Evolutionary conservation across 2,888 invertebrate species (phyloP).

Genomic region (Eulithis prunata): DNA sequence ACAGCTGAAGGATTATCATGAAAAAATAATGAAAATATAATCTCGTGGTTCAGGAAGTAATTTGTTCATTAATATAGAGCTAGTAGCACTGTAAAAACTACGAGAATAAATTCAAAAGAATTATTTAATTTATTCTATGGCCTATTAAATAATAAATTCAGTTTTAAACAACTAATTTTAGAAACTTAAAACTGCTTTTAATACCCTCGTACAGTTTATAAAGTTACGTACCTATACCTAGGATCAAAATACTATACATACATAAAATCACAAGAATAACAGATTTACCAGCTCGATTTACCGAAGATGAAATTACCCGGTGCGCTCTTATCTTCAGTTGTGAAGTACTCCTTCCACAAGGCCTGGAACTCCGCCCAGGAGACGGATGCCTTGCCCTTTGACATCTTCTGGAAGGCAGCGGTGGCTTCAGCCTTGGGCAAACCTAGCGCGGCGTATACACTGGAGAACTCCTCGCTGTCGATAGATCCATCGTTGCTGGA

Average conservation of each 20-base stretch:
- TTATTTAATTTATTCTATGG: conserved; percentile 23
- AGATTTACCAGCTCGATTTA: conserved; percentile 52
- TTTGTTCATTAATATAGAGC: too few species aligned
- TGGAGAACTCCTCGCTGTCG: conserved; percentile 91
- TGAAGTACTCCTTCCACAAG: conserved; percentile 90
- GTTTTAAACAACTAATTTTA: too few species aligned
- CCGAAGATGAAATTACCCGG: conserved; percentile 89
- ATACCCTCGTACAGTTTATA: too few species aligned
- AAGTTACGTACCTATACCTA: too few species aligned
- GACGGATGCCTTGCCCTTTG: conserved; percentile 89
- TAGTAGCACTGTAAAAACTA: background rate
- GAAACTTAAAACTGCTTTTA: too few species aligned
- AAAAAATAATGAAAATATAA: too few species aligned
- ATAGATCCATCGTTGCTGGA: conserved; percentile 90
- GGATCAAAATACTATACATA: conserved; percentile 3
- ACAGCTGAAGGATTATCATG: background rate
- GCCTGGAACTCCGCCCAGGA: conserved; percentile 90
- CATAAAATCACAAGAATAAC: conserved; percentile 11
- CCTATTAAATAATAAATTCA: too few species aligned
- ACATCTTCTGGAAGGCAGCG: conserved; percentile 91
- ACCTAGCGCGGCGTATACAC: conserved; percentile 92
- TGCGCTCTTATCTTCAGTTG: conserved; percentile 78
- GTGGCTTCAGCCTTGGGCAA: conserved; percentile 88
- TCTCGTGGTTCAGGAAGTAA: too few species aligned
- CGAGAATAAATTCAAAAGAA: conserved; percentile 15